Evolutionary conservation across 1,140 invertebrate species (phyloP), one percentile per base, ranked within the genome.

Genomic region (Himalopsyche phryganea): DNA sequence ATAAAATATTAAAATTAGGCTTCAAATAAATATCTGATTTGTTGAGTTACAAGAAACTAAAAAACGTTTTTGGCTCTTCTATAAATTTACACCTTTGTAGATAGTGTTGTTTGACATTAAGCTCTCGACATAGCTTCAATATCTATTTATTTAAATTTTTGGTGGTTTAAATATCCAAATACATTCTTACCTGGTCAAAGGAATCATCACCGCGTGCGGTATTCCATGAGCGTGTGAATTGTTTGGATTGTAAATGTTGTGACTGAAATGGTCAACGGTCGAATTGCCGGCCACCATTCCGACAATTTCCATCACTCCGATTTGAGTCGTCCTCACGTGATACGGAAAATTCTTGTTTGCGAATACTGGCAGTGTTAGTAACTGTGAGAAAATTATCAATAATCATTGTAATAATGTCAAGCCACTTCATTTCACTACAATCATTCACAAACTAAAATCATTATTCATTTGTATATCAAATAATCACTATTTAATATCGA

Each of bases 301-400:
- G 35, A 67, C 70, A 45, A 80, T 68, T 71, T 85, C 80, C 81
- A 85, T 84, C 4, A 85, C 77, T 6, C 83, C 84, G 36, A 88
- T 85, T 73, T 94, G 91, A 6, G 89, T 86, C 0, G 91, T 93
- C 44, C 87, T 71, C 0, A 94, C 88, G 67, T 94, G 91, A 69
- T 89, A 94, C 0, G 91, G 91, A 67, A 94, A 93, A 66, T 91
- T 91, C 65, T 85, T 86, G 65, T 93, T 93, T 1, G 89, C 87
- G 44, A 86, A 84, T 7, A 86, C 85, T 15, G 91, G 91, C 60
- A 89, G 73, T 0, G 91, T 92, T 54, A 94, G 68, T 17, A 89
- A 73, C 88, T 92, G 71, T 28, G 9, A 28, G 17, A 80, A 79
- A 58, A 52, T 42, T 14, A 42, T 42, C 40, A 42, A 42, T n/a